Base-by-base conservation (phyloP, 1,140 invertebrate species). In the Streblospio benedicti region DNA sequence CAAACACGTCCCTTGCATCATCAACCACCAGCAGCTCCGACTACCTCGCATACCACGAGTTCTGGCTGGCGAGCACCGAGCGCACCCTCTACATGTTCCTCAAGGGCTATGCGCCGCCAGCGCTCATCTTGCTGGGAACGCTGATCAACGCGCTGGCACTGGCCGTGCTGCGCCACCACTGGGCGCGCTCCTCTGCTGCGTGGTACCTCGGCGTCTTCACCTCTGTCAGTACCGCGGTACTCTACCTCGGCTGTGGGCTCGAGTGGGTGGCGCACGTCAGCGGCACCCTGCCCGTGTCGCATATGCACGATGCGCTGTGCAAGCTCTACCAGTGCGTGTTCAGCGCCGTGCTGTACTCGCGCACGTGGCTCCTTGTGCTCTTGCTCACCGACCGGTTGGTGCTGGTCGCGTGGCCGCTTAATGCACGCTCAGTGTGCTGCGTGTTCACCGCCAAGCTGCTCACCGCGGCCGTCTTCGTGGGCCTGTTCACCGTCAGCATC, bases 31-130 rank as follows among this genome's bases (percentile, higher is more conserved):
- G n/a, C n/a, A n/a, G n/a, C n/a, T n/a, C n/a, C n/a, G n/a, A n/a
- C n/a, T n/a, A n/a, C n/a, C n/a, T n/a, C n/a, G n/a, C n/a, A n/a
- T n/a, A n/a, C n/a, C n/a, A 52, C 50, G 4, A 31, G 20, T 52
- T 30, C 50, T 52, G 23, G 30, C 50, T 52, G 50, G 5, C n/a
- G n/a, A 52, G 50, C 16, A 18, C 9, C 50, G 50, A 52, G 50
- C 33, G 28, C 25, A 25, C 5, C 23, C 23, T 31, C 12, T 18
- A 28, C 50, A 30, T 25, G 23, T 2, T 25, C 9, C 6, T 52
- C n/a, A 52, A 52, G 50, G 5, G 12, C 12, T 52, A 52, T 16
- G 16, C 27, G 27, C 27, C 30, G 4, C 50, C 50, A n/a, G 20
- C n/a, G n/a, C 33, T 52, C 20, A 31, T 52, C 50, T 20, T 52